phyloP scores from a whole-genome alignment of 2,113 vertebrate genomes.

The Salvelinus namaycush region DNA sequence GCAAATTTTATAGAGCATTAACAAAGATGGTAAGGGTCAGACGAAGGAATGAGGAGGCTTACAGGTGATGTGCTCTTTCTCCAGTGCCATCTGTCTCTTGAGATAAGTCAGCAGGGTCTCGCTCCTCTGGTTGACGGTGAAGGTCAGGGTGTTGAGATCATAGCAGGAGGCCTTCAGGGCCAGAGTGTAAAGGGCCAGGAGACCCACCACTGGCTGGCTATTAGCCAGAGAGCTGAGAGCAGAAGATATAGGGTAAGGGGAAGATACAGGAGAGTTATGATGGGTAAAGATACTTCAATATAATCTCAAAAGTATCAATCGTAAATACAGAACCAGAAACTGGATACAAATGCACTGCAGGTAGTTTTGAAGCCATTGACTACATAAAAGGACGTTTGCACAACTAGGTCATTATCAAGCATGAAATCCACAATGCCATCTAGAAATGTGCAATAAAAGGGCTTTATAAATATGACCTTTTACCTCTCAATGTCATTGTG shows the following conservation, averaged over 20 bases:
- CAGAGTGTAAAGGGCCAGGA: conserved; percentile 82
- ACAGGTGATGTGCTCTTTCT: conserved; percentile 74
- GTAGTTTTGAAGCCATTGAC: too few relatives aligned
- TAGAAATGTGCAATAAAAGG: background rate
- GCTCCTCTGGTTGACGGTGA: conserved; percentile 44
- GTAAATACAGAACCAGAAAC: background rate
- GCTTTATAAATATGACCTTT: background rate
- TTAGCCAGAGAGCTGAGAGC: conserved; percentile 41
- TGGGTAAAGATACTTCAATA: background rate
- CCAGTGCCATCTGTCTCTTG: conserved; percentile 81
- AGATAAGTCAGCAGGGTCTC: conserved; percentile 77
- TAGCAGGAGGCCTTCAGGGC: conserved; percentile 83
- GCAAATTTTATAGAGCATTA: background rate
- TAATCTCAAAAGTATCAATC: background rate
- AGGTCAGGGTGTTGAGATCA: conserved; percentile 48
- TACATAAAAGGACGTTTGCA: too few relatives aligned
- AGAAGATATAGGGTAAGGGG: background rate
- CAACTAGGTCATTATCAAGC: background rate
- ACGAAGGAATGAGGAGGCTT: conserved; percentile 5
- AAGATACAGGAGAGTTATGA: background rate
- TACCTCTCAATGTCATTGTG: conserved; percentile 76
- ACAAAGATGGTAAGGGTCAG: background rate
- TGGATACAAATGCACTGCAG: too few relatives aligned
- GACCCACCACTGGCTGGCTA: conserved; percentile 68
- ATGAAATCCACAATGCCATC: too few relatives aligned